phyloP scores from a whole-genome alignment of 2,888 invertebrate species.

The Morpho helenor region DNA sequence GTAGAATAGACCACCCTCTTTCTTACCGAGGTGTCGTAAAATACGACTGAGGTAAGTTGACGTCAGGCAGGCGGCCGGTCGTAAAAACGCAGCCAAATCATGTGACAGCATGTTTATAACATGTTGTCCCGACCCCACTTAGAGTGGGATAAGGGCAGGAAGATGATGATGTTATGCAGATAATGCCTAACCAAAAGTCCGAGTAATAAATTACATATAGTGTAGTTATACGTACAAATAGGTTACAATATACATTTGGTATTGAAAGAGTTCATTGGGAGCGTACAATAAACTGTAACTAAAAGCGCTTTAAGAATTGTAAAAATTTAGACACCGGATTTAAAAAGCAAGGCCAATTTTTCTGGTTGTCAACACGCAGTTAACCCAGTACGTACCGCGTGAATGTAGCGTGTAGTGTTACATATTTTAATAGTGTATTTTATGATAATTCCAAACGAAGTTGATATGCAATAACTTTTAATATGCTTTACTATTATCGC shows the following conservation, averaged over 20 bases:
- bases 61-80: too few species aligned
- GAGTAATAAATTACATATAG: too few species aligned
- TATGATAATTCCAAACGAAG: conserved; percentile 25
- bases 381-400: conserved; percentile 26
- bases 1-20: too few species aligned
- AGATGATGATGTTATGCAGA: too few species aligned
- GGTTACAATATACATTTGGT: conserved; percentile 8
- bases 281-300: conserved; percentile 38
- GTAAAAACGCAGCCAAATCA: too few species aligned
- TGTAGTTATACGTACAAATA: neutral
- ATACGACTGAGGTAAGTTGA: too few species aligned
- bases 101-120: too few species aligned
- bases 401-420: conserved; percentile 29
- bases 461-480: conserved; percentile 26
- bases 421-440: conserved; percentile 21
- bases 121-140: too few species aligned
- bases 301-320: conserved; percentile 34
- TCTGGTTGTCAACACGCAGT: conserved; percentile 26
- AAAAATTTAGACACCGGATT: conserved; percentile 28
- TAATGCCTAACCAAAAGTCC: too few species aligned
- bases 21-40: too few species aligned
- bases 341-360: conserved; percentile 27
- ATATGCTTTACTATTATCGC: conserved; percentile 23
- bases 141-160: too few species aligned
- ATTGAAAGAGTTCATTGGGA: conserved; percentile 36